Conservation (phyloP, 2,888 invertebrate species). For the Parthenolecanium corni region DNA sequence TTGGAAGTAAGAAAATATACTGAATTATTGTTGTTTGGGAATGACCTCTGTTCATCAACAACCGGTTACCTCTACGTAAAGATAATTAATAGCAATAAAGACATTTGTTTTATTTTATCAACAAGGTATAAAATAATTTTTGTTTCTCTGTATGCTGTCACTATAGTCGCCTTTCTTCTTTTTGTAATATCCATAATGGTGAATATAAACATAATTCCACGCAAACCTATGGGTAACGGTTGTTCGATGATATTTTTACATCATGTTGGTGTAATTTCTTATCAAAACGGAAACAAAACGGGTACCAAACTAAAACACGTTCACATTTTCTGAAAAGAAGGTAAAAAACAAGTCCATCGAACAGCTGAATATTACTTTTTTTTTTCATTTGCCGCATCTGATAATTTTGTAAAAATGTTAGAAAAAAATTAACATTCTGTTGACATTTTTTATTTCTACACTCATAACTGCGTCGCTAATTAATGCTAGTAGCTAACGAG, state of each 20-base stretch:
- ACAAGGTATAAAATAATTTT: constrained; percentile 5
- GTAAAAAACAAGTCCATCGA: constrained; percentile 21
- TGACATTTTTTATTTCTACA: constrained; percentile 20
- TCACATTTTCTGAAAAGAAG: constrained; percentile 4
- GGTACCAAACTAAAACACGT: constrained; percentile 20
- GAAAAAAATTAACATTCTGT: constrained; percentile 6
- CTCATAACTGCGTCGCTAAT: constrained; percentile 19
- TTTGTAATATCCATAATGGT: too few relatives aligned
- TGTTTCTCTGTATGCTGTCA: background rate
- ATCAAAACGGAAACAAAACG: constrained; percentile 26
- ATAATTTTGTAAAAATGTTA: constrained; percentile 5
- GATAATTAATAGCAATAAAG: constrained; percentile 3
- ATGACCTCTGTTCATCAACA: constrained; percentile 5
- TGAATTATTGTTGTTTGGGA: background rate
- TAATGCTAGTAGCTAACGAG: constrained; percentile 22
- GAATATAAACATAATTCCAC: constrained; percentile 8
- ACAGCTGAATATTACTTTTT: constrained; percentile 24
- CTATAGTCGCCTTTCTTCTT: background rate
- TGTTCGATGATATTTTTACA: constrained; percentile 20
- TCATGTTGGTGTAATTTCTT: constrained; percentile 16
- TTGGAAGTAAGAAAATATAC: too few relatives aligned
- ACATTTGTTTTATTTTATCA: constrained; percentile 14
- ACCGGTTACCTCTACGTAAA: background rate
- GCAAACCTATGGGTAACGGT: constrained; percentile 8
- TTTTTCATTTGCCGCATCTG: constrained; percentile 23